These are phyloP conservation scores for Meles meles DNA, from an alignment of 2,113 vertebrate species.

Conservation along the genomic window DNA sequence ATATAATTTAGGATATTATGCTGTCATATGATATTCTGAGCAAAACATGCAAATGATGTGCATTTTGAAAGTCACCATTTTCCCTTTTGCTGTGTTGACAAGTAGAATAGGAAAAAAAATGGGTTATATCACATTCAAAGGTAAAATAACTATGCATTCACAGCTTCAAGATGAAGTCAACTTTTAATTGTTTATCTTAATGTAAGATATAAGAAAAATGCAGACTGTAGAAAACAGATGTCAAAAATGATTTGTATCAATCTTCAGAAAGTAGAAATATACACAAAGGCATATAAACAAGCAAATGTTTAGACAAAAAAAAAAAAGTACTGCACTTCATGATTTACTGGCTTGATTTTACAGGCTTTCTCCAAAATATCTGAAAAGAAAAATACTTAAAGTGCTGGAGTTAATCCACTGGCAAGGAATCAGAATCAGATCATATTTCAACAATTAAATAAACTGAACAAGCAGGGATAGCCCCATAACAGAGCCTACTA, in stretches of 20 bases:
- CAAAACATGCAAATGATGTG: neutral
- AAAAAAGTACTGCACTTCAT: neutral
- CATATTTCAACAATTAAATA: neutral
- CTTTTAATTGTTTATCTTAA: neutral
- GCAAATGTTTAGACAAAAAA: slow-evolving; percentile 34
- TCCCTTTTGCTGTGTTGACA: neutral
- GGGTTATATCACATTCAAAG: neutral
- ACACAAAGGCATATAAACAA: slow-evolving; percentile 12
- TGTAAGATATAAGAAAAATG: neutral
- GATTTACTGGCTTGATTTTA: slow-evolving; percentile 16
- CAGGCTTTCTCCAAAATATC: neutral
- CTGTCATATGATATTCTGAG: neutral
- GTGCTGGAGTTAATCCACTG: neutral
- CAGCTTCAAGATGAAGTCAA: neutral
- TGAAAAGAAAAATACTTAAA: slow-evolving; percentile 26
- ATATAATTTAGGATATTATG: neutral
- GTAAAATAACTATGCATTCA: neutral
- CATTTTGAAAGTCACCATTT: neutral
- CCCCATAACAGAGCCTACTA: neutral
- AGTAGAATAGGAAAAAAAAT: neutral
- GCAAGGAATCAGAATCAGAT: neutral
- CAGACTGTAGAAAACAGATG: neutral
- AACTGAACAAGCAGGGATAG: neutral
- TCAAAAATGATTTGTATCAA: slow-evolving; percentile 21
- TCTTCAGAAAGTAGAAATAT: slow-evolving; percentile 17